These are phyloP conservation scores for Hecatera dysodea DNA, from an alignment of 2,888 invertebrate species.

Conservation along the genomic window DNA sequence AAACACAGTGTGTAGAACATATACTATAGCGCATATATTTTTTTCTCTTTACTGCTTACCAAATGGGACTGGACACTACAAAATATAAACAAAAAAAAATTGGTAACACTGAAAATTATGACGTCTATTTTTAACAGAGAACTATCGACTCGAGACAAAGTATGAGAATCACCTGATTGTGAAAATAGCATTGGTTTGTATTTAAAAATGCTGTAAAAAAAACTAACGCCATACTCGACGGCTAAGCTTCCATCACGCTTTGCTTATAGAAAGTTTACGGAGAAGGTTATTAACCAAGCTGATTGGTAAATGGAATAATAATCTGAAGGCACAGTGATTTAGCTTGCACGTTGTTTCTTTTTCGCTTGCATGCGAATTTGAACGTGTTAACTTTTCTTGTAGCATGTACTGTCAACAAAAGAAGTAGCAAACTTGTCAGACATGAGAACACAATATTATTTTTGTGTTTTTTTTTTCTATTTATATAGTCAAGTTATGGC, in stretches of 20 bases:
- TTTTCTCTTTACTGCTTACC: conserved; percentile 90
- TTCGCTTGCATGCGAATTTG: conserved; percentile 66
- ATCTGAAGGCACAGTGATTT: conserved; percentile 64
- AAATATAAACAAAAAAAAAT: conserved; percentile 63
- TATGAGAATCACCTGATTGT: conserved; percentile 99
- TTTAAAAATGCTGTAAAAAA: conserved; percentile 77
- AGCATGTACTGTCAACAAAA: conserved; percentile 40
- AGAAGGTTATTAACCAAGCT: conserved; percentile 70
- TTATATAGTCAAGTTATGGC: not conserved
- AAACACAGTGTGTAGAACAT: conserved; percentile 66
- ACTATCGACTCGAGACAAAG: conserved; percentile 98
- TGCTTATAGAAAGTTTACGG: conserved; percentile 75
- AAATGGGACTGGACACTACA: conserved; percentile 85
- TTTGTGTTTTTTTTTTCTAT: no score
- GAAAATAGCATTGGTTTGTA: conserved; percentile 98
- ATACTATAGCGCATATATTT: conserved; percentile 87
- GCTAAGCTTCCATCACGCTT: conserved; percentile 82
- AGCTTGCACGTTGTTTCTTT: conserved; percentile 64
- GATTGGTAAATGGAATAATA: conserved; percentile 67
- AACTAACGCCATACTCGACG: conserved; percentile 75
- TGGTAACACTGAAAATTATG: conserved; percentile 75
- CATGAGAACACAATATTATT: no score
- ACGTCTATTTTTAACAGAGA: conserved; percentile 93
- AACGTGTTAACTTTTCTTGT: conserved; percentile 13
- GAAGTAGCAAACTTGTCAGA: not conserved